Evolutionary conservation across 1,140 invertebrate genomes (phyloP).

Genomic region (Drepana arcuata): DNA sequence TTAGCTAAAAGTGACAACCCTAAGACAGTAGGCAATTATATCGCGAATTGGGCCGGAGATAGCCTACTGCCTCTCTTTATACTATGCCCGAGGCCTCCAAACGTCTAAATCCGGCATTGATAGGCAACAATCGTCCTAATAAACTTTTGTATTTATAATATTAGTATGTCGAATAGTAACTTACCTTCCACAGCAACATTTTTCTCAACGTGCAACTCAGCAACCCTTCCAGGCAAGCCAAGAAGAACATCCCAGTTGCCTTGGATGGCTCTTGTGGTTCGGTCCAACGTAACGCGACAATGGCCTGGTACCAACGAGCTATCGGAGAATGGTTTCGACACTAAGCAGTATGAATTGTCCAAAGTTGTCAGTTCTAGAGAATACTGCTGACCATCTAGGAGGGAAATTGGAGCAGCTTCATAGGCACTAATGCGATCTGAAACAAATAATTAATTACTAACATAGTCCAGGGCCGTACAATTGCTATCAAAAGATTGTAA

Average conservation of each 20-base stretch:
- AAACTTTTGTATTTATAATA: neutral
- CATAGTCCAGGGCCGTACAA: no score
- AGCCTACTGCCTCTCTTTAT: no score
- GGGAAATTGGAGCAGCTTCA: slow-evolving; percentile 21
- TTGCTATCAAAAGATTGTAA: no score
- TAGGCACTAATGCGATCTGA: slow-evolving; percentile 19
- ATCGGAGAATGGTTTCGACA: slow-evolving; percentile 43
- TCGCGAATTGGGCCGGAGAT: no score
- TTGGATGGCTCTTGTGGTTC: slow-evolving; percentile 45
- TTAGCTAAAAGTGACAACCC: no score
- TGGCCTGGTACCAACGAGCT: slow-evolving; percentile 41
- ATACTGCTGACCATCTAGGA: slow-evolving; percentile 30
- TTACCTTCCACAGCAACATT: slow-evolving; percentile 36
- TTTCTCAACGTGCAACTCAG: slow-evolving; percentile 31
- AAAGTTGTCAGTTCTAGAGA: slow-evolving; percentile 27
- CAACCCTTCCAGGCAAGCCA: slow-evolving; percentile 39
- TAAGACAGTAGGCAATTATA: no score
- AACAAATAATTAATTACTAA: no score
- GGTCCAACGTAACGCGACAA: slow-evolving; percentile 40
- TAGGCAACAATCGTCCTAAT: no score
- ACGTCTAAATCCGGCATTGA: no score
- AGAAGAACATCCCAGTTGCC: slow-evolving; percentile 46
- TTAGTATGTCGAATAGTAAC: neutral
- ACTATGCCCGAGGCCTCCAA: no score
- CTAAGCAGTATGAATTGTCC: slow-evolving; percentile 42